A percentile compares a stretch with the other conserved stretches of the same genome.
These are phyloP conservation scores for Antennarius striatus DNA, from an alignment of 2,113 vertebrate species.

Conservation along the genomic window DNA sequence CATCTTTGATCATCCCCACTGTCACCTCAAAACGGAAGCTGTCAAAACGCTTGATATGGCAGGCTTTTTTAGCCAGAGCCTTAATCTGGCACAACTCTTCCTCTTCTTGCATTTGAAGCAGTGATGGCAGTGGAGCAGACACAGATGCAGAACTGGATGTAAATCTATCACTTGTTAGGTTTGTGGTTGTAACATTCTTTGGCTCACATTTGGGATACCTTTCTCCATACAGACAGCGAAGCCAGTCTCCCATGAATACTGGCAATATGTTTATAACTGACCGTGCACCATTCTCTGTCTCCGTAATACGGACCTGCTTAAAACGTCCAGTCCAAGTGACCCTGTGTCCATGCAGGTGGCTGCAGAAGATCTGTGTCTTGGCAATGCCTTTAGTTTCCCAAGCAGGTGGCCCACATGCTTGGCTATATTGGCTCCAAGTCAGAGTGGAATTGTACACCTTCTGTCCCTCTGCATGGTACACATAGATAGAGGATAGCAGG, in stretches of 20 bases:
- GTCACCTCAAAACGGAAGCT: conserved; percentile 93
- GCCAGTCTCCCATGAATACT: conserved; percentile 87
- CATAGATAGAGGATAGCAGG: conserved; percentile 90
- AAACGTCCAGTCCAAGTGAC: conserved; percentile 93
- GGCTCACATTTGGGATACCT: conserved; percentile 87
- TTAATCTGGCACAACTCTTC: conserved; percentile 91
- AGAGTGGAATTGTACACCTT: conserved; percentile 95
- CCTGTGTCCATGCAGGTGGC: conserved; percentile 93
- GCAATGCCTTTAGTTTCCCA: conserved; percentile 94
- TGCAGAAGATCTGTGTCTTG: conserved; percentile 92
- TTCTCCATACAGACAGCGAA: conserved; percentile 94
- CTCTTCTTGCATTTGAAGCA: conserved; percentile 77
- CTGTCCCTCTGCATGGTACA: conserved; percentile 91
- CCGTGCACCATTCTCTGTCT: conserved; percentile 94
- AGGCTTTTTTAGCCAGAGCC: conserved; percentile 86
- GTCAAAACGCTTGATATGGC: conserved; percentile 94
- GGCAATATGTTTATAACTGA: conserved; percentile 92
- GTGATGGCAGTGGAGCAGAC: conserved; percentile 17
- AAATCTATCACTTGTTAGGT: conserved; percentile 34
- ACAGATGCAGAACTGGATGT: neutral
- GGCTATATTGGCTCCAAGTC: conserved; percentile 89
- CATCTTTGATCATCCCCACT: conserved; percentile 82
- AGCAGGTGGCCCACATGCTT: conserved; percentile 86
- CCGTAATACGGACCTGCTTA: conserved; percentile 87
- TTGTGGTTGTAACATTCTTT: conserved; percentile 62